These are phyloP conservation scores for Larimichthys crocea DNA, from an alignment of 2,113 vertebrate species.

Conservation along the genomic window DNA sequence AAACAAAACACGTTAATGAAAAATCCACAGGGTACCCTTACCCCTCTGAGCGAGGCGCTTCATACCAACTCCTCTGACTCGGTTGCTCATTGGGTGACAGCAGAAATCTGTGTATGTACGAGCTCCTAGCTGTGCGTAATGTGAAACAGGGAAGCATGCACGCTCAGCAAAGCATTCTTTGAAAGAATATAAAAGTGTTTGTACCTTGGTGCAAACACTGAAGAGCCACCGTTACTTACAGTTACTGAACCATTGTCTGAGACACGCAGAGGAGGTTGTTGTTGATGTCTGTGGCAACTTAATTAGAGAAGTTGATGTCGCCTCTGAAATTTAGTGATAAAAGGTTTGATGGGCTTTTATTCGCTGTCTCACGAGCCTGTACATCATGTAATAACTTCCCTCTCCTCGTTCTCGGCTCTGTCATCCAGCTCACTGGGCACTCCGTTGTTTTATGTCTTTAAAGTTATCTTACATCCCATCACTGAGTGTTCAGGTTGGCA, in stretches of 20 bases:
- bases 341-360: slow-evolving; percentile 52
- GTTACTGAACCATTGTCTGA: slow-evolving; percentile 46
- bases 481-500: slow-evolving; percentile 25
- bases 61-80: not conserved
- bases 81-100: not conserved
- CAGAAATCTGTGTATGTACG: not conserved
- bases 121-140: not conserved
- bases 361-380: not conserved
- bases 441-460: slow-evolving; percentile 42
- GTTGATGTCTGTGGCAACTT: slow-evolving; percentile 54
- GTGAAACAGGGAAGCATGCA: not conserved
- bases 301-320: slow-evolving; percentile 61
- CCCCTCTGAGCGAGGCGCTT: not conserved
- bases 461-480: slow-evolving; percentile 49
- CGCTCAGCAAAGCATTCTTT: slow-evolving; percentile 10
- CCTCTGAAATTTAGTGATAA: slow-evolving; percentile 45
- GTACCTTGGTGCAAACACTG: slow-evolving; percentile 2
- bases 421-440: slow-evolving; percentile 14
- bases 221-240: slow-evolving; percentile 13
- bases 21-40: not conserved
- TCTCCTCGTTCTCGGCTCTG: slow-evolving; percentile 12
- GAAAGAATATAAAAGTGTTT: slow-evolving; percentile 5
- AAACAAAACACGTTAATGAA: slow-evolving; percentile 28
- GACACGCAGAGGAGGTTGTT: slow-evolving; percentile 27
- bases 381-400: slow-evolving; percentile 3